phyloP scores from a whole-genome alignment of 1,140 invertebrate species.

The Drepana arcuata region DNA sequence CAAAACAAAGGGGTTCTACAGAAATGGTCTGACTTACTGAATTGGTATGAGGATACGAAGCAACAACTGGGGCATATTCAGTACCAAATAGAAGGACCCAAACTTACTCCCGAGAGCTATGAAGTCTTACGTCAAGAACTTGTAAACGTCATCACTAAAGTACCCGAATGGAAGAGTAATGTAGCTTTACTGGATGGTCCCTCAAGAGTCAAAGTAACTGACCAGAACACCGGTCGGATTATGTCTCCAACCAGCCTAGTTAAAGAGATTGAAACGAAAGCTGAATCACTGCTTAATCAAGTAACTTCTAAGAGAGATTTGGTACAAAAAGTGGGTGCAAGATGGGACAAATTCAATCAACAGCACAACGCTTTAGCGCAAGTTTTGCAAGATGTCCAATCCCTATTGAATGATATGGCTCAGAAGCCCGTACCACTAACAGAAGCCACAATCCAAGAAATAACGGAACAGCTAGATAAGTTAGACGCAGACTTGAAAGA shows the following conservation, averaged over 20 bases:
- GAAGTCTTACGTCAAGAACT: slow-evolving; percentile 79
- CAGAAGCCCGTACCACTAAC: slow-evolving; percentile 74
- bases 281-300: slow-evolving; percentile 76
- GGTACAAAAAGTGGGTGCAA: slow-evolving; percentile 77
- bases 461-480: slow-evolving; percentile 69
- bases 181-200: slow-evolving; percentile 78
- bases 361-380: slow-evolving; percentile 77
- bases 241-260: slow-evolving; percentile 79
- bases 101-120: slow-evolving; percentile 77
- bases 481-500: slow-evolving; percentile 60
- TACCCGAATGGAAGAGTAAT: slow-evolving; percentile 79
- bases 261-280: slow-evolving; percentile 79
- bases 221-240: slow-evolving; percentile 78
- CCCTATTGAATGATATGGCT: slow-evolving; percentile 69
- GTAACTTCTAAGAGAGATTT: slow-evolving; percentile 77
- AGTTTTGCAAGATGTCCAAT: slow-evolving; percentile 75
- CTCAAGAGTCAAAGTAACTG: slow-evolving; percentile 77
- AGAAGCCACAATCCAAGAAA: slow-evolving; percentile 74
- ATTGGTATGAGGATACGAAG: slow-evolving; percentile 86
- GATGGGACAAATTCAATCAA: slow-evolving; percentile 79
- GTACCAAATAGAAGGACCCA: slow-evolving; percentile 83
- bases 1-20: slow-evolving; percentile 83
- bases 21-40: slow-evolving; percentile 87
- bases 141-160: slow-evolving; percentile 76
- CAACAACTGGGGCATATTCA: slow-evolving; percentile 86